These are phyloP conservation scores for Neoitamus cyanurus DNA, from an alignment of 2,888 invertebrate genomes.

Conservation along the genomic window DNA sequence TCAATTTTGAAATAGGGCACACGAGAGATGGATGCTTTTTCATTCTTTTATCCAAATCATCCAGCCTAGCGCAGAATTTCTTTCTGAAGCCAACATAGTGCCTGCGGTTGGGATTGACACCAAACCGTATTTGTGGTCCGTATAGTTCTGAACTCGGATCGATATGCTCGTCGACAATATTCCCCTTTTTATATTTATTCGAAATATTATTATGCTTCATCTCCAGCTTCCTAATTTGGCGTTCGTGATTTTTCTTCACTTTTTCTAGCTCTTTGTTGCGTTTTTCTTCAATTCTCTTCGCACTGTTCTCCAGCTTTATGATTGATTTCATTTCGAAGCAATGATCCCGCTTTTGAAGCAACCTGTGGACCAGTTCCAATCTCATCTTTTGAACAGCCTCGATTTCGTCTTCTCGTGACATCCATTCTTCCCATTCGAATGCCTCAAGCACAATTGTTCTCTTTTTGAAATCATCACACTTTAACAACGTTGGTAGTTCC, in stretches of 20 bases:
- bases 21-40: slow-evolving; percentile 54
- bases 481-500: slow-evolving; percentile 69
- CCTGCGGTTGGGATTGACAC: slow-evolving; percentile 73
- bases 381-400: slow-evolving; percentile 77
- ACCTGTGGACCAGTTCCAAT: slow-evolving; percentile 67
- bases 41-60: slow-evolving; percentile 59
- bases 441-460: slow-evolving; percentile 77
- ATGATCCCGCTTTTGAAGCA: slow-evolving; percentile 59
- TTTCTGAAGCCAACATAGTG: slow-evolving; percentile 65
- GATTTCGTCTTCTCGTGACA: slow-evolving; percentile 83
- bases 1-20: slow-evolving; percentile 61
- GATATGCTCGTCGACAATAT: slow-evolving; percentile 68
- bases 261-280: slow-evolving; percentile 69
- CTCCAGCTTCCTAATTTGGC: slow-evolving; percentile 69
- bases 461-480: slow-evolving; percentile 70
- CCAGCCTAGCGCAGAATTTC: slow-evolving; percentile 61
- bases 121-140: slow-evolving; percentile 74
- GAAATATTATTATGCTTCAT: slow-evolving; percentile 63
- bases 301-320: slow-evolving; percentile 69
- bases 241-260: slow-evolving; percentile 65
- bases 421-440: slow-evolving; percentile 87
- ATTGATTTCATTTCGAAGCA: slow-evolving; percentile 58
- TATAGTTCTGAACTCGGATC: slow-evolving; percentile 73
- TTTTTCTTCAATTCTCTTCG: slow-evolving; percentile 67
- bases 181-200: slow-evolving; percentile 65